Evolutionary conservation across 2,888 invertebrate species (phyloP).

Genomic region (Agapostemon virescens): DNA sequence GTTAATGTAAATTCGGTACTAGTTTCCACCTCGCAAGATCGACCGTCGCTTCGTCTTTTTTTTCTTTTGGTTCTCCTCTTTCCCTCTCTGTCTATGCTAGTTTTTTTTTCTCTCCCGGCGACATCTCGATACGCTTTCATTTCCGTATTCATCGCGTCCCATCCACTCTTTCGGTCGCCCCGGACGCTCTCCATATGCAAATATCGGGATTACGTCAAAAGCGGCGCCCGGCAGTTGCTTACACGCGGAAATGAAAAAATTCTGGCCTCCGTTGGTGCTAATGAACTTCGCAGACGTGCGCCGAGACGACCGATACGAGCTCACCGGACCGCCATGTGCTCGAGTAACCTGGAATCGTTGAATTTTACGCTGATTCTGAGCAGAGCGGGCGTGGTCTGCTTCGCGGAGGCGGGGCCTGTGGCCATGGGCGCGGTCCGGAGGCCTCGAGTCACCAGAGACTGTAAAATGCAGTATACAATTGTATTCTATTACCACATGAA

Average conservation of each 20-base stretch:
- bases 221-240: not conserved
- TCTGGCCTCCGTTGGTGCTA: not conserved
- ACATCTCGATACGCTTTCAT: slow-evolving; percentile 12
- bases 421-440: not conserved
- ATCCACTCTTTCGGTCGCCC: not conserved
- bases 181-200: not conserved
- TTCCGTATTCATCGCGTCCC: slow-evolving; percentile 15
- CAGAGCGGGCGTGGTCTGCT: not conserved
- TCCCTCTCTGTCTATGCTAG: not conserved
- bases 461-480: not conserved
- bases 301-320: not conserved
- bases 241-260: not conserved
- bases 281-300: not conserved
- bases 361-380: not conserved
- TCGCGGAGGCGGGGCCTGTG: not conserved
- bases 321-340: not conserved
- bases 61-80: not conserved
- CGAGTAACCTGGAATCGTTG: not conserved
- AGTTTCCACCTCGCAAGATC: slow-evolving; percentile 30
- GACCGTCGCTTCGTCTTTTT: not conserved
- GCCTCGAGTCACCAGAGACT: too few relatives aligned
- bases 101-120: not conserved
- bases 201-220: slow-evolving; percentile 9
- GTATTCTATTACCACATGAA: not conserved
- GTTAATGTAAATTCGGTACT: slow-evolving; percentile 58